Conservation (phyloP, 2,888 invertebrate genomes). For the Drosophila tripunctata region DNA sequence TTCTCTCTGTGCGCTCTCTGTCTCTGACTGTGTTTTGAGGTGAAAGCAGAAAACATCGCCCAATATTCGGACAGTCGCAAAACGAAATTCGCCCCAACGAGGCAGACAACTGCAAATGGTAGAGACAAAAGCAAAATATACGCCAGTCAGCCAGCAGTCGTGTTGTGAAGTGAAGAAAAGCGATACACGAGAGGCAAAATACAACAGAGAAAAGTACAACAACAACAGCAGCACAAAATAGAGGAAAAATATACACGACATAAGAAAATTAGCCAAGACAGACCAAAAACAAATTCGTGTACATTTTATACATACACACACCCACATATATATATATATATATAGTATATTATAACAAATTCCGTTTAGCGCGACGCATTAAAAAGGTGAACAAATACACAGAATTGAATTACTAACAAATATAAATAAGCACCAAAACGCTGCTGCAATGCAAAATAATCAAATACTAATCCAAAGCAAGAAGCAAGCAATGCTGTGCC, state of each 20-base stretch:
- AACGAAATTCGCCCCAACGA: constrained; percentile 72
- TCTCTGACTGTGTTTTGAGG: constrained; percentile 30
- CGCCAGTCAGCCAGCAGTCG: constrained; percentile 48
- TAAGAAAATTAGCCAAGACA: constrained; percentile 50
- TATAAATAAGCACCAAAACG: constrained; percentile 18
- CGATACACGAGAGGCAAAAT: constrained; percentile 36
- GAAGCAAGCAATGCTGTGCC: constrained; percentile 58
- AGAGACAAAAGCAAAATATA: constrained; percentile 43
- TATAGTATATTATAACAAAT: constrained; percentile 51
- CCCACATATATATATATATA: constrained; percentile 7
- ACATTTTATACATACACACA: constrained; percentile 23
- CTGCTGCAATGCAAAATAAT: constrained; percentile 55
- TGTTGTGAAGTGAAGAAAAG: constrained; percentile 57
- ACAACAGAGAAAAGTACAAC: constrained; percentile 28
- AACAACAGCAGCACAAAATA: constrained; percentile 26
- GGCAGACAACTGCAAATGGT: constrained; percentile 57
- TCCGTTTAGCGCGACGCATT: constrained; percentile 57
- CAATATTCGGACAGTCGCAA: constrained; percentile 61
- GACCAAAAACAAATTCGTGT: constrained; percentile 45
- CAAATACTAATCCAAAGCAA: constrained; percentile 53
- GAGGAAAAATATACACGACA: constrained; percentile 43
- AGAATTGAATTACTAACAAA: constrained; percentile 37
- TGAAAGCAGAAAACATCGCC: constrained; percentile 48
- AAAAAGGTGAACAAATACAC: constrained; percentile 67
- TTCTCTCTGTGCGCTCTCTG: neutral